Conservation (phyloP, 2,888 invertebrate genomes). For the Yponomeuta sedellus region DNA sequence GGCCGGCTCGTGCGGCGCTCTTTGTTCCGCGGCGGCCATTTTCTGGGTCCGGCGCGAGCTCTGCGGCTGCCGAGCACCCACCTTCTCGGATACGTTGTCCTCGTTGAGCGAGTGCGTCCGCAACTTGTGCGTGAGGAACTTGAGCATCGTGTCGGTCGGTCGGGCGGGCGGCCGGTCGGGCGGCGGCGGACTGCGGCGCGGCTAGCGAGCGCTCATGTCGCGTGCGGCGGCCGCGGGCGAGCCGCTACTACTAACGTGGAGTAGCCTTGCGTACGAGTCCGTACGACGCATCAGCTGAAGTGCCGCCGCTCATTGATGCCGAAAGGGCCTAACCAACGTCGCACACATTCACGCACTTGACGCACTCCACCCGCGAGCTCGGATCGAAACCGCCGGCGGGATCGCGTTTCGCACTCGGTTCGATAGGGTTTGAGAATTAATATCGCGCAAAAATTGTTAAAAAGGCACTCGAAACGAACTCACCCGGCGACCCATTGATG, state of each 20-base stretch:
- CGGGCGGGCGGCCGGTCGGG: slow-evolving; percentile 34
- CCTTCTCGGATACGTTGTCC: slow-evolving; percentile 85
- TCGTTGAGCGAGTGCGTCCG: slow-evolving; percentile 91
- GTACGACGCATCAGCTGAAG: slow-evolving; percentile 77
- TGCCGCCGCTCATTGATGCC: slow-evolving; percentile 60
- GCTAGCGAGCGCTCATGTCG: not conserved
- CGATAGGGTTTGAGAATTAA: slow-evolving; percentile 24
- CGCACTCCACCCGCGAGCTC: not conserved
- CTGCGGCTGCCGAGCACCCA: slow-evolving; percentile 65
- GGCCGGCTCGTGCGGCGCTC: slow-evolving; percentile 55
- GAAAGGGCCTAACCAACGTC: slow-evolving; percentile 53
- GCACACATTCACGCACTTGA: slow-evolving; percentile 24
- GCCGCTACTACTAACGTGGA: slow-evolving; percentile 67
- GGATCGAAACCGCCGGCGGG: not conserved
- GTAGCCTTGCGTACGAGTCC: slow-evolving; percentile 51
- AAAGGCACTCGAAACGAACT: slow-evolving; percentile 71
- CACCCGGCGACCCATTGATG: slow-evolving; percentile 82
- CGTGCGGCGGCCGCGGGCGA: slow-evolving; percentile 40
- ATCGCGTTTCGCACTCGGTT: slow-evolving; percentile 19
- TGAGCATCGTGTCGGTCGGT: slow-evolving; percentile 82
- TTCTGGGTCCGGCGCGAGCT: slow-evolving; percentile 59
- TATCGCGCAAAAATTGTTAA: slow-evolving; percentile 48
- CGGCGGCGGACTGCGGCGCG: slow-evolving; percentile 14
- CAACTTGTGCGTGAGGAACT: slow-evolving; percentile 90
- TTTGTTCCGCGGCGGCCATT: slow-evolving; percentile 82